Conservation (phyloP, 2,113 vertebrate species). For the Oryzias curvinotus region DNA sequence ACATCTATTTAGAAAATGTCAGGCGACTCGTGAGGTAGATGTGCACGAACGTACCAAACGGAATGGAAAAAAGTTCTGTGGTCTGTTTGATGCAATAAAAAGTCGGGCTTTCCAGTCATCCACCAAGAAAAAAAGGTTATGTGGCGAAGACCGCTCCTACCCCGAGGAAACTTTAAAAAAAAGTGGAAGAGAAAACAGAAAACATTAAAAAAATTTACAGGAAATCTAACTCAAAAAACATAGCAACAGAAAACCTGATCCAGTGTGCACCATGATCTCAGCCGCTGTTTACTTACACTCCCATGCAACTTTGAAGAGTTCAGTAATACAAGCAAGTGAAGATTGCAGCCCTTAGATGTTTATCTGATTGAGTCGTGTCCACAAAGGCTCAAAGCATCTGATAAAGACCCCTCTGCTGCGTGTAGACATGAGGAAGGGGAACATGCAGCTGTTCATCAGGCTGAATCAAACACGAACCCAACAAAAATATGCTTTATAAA, state of each 20-base stretch:
- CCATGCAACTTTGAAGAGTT: background rate
- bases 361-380: no score
- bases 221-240: background rate
- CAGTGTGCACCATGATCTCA: background rate
- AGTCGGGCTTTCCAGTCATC: slow-evolving; percentile 13
- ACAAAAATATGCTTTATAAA: background rate
- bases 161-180: no score
- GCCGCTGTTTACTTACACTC: background rate
- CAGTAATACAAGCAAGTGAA: no score
- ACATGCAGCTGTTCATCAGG: no score
- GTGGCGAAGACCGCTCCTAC: no score
- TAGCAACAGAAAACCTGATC: background rate
- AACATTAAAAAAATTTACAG: background rate
- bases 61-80: background rate
- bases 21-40: background rate
- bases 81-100: slow-evolving; percentile 1
- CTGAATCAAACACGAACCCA: no score
- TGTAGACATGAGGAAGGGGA: no score
- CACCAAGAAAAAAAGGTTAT: background rate
- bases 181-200: no score
- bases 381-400: no score
- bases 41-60: slow-evolving; percentile 1
- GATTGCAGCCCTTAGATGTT: no score
- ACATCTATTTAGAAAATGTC: slow-evolving; percentile 10
- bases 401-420: no score